A percentile compares a stretch with the other conserved stretches of the same genome.
Evolutionary conservation across 2,797 vertebrate genomes (phyloP).

Genomic region (Euphonia xanthogaster): DNA sequence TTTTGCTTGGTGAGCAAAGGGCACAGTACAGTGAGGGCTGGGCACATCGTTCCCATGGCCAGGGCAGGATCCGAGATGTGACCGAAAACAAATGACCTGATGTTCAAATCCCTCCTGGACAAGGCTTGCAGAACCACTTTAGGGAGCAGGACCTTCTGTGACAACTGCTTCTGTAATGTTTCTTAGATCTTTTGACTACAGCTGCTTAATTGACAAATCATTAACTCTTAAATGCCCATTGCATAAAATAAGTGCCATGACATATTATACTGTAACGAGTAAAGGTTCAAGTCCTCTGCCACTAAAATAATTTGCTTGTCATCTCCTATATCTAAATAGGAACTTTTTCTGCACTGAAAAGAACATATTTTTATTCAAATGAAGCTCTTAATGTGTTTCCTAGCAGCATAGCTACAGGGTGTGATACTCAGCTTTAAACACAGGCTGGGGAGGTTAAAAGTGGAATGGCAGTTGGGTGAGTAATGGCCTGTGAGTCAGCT

Average conservation of each 20-base stretch:
- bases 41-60: fast-evolving
- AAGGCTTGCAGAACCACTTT: background rate
- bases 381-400: constrained; percentile 11
- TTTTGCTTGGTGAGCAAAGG: background rate
- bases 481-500: constrained; percentile 38
- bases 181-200: background rate
- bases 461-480: background rate
- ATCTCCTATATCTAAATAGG: background rate
- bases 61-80: background rate
- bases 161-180: background rate
- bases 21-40: fast-evolving
- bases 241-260: background rate
- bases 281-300: background rate
- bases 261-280: background rate
- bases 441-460: constrained; percentile 24
- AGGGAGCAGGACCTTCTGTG: background rate
- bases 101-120: background rate
- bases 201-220: background rate
- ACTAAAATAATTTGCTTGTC: background rate
- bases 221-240: background rate
- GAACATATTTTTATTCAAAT: background rate
- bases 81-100: background rate
- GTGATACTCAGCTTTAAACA: background rate
- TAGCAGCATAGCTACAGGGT: background rate
- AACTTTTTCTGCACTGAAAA: background rate